Percentiles rank a stretch among this genome's conserved stretches.
Conservation (phyloP, 2,797 vertebrate species). For the Babyrousa celebensis region DNA sequence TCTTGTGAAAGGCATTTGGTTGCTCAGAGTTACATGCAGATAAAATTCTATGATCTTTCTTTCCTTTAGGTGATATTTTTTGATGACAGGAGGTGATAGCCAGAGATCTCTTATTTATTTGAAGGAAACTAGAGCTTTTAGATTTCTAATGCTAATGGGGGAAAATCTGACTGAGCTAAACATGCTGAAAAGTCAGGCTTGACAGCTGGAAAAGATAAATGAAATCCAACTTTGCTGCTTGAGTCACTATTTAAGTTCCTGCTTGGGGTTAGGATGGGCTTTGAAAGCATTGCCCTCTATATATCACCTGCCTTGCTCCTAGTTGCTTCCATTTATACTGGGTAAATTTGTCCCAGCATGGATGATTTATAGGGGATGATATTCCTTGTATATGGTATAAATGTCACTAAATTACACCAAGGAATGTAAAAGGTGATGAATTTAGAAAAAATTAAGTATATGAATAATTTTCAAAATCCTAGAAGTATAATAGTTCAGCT, state of each 20-base stretch:
- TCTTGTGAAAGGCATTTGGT: neutral
- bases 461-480: conserved; percentile 48
- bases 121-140: conserved; percentile 36
- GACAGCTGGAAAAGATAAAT: conserved; percentile 48
- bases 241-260: conserved; percentile 63
- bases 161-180: conserved; percentile 18
- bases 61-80: conserved; percentile 46
- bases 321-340: neutral
- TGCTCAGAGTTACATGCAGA: neutral
- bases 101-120: neutral
- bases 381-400: neutral
- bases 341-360: neutral
- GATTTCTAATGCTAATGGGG: conserved; percentile 34
- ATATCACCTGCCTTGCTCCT: neutral
- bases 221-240: conserved; percentile 49
- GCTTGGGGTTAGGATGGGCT: neutral
- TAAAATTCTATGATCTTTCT: conserved; percentile 22
- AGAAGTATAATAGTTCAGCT: conserved; percentile 40
- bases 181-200: conserved; percentile 69
- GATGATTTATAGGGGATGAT: neutral
- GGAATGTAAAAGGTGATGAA: conserved; percentile 19
- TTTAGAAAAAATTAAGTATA: conserved; percentile 45
- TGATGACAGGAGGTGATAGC: neutral
- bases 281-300: conserved; percentile 7
- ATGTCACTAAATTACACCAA: neutral